phyloP scores from a whole-genome alignment of 2,888 invertebrate genomes.

The Parasteatoda lunata region DNA sequence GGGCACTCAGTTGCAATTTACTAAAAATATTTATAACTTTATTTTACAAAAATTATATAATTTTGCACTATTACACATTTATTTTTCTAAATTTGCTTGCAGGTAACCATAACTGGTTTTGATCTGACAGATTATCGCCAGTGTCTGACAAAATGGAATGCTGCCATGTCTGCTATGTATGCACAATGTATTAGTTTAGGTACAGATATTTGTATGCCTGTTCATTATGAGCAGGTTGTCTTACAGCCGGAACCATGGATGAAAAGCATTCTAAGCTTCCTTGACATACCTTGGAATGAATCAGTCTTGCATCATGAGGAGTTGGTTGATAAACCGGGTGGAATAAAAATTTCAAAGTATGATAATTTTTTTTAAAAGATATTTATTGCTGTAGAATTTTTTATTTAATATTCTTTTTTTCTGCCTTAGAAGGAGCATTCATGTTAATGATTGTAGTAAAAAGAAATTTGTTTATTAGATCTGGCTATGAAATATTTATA shows the following conservation, averaged over 20 bases:
- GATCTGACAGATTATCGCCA: conserved; percentile 94
- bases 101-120: conserved; percentile 91
- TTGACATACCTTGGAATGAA: conserved; percentile 95
- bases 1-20: no score
- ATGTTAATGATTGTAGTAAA: no score
- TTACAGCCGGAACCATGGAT: conserved; percentile 93
- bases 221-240: conserved; percentile 97
- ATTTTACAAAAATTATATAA: not conserved
- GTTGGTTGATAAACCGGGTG: conserved; percentile 95
- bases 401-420: not conserved
- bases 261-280: conserved; percentile 88
- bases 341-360: conserved; percentile 95
- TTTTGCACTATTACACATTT: not conserved
- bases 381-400: not conserved
- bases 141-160: conserved; percentile 97
- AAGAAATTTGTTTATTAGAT: no score
- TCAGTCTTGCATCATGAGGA: conserved; percentile 98
- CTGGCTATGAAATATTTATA: no score
- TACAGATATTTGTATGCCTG: conserved; percentile 81
- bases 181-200: conserved; percentile 88
- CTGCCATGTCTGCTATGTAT: conserved; percentile 94
- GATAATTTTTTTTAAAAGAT: conserved; percentile 73
- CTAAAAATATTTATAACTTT: no score
- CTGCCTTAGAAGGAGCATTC: no score
- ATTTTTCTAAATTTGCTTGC: conserved; percentile 27